Percentiles rank a stretch among this genome's conserved stretches.
Evolutionary conservation across 2,113 vertebrate species (phyloP).

Genomic region (Mormoops blainvillei): DNA sequence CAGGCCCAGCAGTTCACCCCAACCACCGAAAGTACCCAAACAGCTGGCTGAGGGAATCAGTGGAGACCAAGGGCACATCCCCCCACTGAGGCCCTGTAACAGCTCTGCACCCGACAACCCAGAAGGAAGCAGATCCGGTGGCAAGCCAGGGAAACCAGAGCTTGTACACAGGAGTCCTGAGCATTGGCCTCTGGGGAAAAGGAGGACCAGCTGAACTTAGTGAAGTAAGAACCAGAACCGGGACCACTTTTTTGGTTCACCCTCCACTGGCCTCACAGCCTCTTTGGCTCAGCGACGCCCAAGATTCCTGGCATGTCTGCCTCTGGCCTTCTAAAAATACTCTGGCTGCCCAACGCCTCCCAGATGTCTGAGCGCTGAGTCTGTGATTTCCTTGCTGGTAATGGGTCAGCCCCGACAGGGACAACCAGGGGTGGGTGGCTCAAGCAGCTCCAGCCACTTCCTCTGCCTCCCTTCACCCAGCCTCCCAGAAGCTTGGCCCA

Average conservation of each 20-base stretch:
- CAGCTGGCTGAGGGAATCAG: not conserved
- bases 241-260: constrained; percentile 32
- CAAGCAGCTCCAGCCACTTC: constrained; percentile 55
- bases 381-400: constrained; percentile 64
- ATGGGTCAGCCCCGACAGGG: constrained; percentile 31
- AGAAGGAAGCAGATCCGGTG: not conserved
- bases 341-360: constrained; percentile 40
- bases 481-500: not conserved
- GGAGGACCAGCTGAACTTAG: not conserved
- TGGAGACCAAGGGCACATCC: not conserved
- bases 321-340: constrained; percentile 70
- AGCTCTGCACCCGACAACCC: no score
- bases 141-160: not conserved
- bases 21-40: not conserved
- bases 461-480: constrained; percentile 10
- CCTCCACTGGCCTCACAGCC: constrained; percentile 27
- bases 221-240: not conserved
- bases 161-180: not conserved
- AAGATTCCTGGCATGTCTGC: constrained; percentile 64
- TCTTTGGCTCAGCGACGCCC: constrained; percentile 50
- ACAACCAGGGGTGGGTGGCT: constrained; percentile 2
- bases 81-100: not conserved
- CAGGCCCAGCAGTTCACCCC: not conserved
- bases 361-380: constrained; percentile 67
- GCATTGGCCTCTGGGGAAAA: not conserved